Evolutionary conservation across 1,140 invertebrate genomes (phyloP), one percentile per base, ranked within the genome.

Genomic region (Campoletis sonorensis): DNA sequence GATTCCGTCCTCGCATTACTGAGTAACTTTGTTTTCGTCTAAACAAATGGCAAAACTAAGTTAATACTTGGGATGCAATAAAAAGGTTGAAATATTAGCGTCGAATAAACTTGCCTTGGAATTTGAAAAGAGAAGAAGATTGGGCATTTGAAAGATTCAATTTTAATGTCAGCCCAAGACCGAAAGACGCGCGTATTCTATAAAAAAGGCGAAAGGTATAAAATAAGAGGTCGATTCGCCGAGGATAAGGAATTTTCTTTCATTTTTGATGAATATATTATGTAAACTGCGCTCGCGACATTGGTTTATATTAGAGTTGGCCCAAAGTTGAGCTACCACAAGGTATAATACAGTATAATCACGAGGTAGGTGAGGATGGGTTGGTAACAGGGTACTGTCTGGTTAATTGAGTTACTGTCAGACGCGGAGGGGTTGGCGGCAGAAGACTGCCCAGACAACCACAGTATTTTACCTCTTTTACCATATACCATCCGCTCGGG

Each of bases 361-460:
- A 78, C 61, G 54, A 61, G 58, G 73, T 64, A n/a, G 58, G 58
- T 64, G 33, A 33, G 30, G 58, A 75, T 54, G 45, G 49, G 21
- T 49, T 27, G 45, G 72, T 51, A 54, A 51, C 21, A 49, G 45
- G 21, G 76, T 78, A 78, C 58, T 45, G 76, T 78, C 30, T 45
- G 33, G 54, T 78, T 78, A 78, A 78, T 78, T 78, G 76, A 78
- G 76, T 78, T 78, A 78, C 76, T 37, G 58, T 37, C 45, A 77
- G 73, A 33, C 67, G 4, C 67, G 4, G 67, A 70, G 61, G 61
- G 61, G 61, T 64, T 13, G 61, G 61, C 40, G 61, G 7, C 23
- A 26, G n/a, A 15, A 26, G 61, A 54, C 33, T 21, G 33, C 18
- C 76, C 76, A 61, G 76, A 54, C 49, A 70, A 33, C 67, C 67